phyloP scores from a whole-genome alignment of 2,888 invertebrate genomes.

The Pseudanteris insignis region DNA sequence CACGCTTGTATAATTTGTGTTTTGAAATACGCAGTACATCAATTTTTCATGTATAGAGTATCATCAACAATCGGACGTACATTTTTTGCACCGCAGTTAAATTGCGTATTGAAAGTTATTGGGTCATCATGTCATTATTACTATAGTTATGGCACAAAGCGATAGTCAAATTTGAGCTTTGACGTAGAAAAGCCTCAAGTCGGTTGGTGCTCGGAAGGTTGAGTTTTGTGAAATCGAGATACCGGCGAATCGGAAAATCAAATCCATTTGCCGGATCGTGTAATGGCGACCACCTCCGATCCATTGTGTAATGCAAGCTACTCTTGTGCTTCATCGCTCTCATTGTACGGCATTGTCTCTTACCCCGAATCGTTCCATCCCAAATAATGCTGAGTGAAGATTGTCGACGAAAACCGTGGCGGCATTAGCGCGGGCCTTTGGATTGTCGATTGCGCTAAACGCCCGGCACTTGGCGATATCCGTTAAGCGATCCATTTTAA shows the following conservation, averaged over 20 bases:
- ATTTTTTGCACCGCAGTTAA: no score
- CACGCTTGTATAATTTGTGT: no score
- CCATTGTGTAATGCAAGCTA: constrained; percentile 33
- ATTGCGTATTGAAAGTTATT: no score
- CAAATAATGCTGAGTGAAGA: constrained; percentile 27
- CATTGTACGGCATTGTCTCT: constrained; percentile 39
- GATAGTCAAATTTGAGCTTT: constrained; percentile 29
- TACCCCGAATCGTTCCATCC: constrained; percentile 28
- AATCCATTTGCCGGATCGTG: constrained; percentile 35
- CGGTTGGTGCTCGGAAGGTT: constrained; percentile 27
- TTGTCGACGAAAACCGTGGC: constrained; percentile 4
- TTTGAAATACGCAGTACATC: no score
- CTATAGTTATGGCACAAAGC: no score
- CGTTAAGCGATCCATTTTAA: constrained; percentile 6
- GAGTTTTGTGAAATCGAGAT: constrained; percentile 33
- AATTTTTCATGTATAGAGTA: no score
- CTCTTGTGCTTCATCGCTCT: constrained; percentile 32
- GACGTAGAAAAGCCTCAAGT: constrained; percentile 26
- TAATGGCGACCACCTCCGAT: constrained; percentile 32
- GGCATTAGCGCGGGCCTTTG: constrained; percentile 2
- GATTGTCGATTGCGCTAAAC: constrained; percentile 9
- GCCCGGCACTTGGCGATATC: constrained; percentile 3
- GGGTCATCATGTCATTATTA: no score
- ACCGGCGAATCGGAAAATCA: constrained; percentile 32
- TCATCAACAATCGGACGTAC: no score